Base-by-base conservation (phyloP, 2,797 vertebrate species). In the Ispidina lecontei region DNA sequence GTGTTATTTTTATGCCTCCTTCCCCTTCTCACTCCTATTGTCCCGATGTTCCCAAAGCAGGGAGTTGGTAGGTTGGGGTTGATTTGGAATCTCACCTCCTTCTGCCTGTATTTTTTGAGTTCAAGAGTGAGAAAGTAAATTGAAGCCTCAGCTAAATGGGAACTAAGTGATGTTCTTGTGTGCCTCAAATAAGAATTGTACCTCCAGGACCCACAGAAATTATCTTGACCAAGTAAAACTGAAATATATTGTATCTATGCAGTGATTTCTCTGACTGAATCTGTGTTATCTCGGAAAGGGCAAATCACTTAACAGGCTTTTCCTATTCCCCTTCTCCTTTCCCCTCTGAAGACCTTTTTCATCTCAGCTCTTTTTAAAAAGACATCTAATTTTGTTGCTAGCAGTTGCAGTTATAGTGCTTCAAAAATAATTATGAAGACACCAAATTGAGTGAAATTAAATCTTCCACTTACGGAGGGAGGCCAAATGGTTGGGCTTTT, bases 361-460 rank as follows among this genome's bases (percentile, higher is more conserved):
- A 55, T 93, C 52, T 33, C 84, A 91, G 86, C 79, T 89, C 84
- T 90, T 94, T 91, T 77, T 92, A 80, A 92, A 90, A 73, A 93
- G 87, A 44, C 84, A 86, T 87, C 89, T 92, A 76, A 91, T 95
- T 95, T 80, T 90, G 94, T 93, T 93, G 78, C 90, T 92, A 90
- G 90, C 80, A 49, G 85, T 90, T 90, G 74, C 87, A 69, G 84
- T 93, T 86, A 77, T 4, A 78, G 83, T 10, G 74, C 91, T 86
- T 65, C 84, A 70, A 94, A 97, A 91, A 90, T 91, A 93, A 92
- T 96, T 87, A 81, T 14, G 70, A 65, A 94, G 93, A 75, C 77
- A 87, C 46, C 51, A 76, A 96, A 91, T 31, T 23, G 82, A 88
- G 49, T 12, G 44, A 92, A 96, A 95, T 96, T 86, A 93, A 92